Percentiles rank a stretch among this genome's conserved stretches.
Conservation (phyloP, 2,888 invertebrate species). For the Drosophila aldrichi region DNA sequence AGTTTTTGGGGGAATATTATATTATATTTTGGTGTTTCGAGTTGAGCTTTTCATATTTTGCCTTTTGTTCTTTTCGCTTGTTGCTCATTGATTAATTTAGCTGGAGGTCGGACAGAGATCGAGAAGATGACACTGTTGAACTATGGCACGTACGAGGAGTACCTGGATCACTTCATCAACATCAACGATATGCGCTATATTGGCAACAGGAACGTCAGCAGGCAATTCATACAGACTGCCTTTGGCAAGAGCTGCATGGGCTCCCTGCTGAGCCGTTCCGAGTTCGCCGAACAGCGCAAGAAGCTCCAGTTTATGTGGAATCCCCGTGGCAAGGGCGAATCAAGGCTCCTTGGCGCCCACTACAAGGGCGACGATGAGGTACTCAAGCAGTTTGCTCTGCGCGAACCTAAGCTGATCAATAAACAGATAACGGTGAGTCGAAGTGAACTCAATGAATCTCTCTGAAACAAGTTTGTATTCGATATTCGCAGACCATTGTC, state of each 20-base stretch:
- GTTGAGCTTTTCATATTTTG: constrained; percentile 10
- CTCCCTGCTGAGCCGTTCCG: constrained; percentile 37
- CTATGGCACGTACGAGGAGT: constrained; percentile 46
- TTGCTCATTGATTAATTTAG: constrained; percentile 3
- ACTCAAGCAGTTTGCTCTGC: constrained; percentile 43
- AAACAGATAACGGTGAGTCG: constrained; percentile 50
- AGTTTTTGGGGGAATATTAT: constrained; percentile 16
- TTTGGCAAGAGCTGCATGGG: constrained; percentile 45
- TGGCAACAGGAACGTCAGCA: constrained; percentile 26
- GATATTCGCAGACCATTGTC: constrained; percentile 47
- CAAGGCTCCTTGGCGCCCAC: constrained; percentile 28
- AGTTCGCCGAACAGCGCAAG: constrained; percentile 34
- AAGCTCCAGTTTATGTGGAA: constrained; percentile 13
- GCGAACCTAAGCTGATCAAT: constrained; percentile 38
- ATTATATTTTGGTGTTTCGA: constrained; percentile 12
- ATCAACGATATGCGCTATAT: constrained; percentile 47
- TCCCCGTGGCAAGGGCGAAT: constrained; percentile 12
- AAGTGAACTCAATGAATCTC: neutral
- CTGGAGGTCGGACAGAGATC: neutral
- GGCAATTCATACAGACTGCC: constrained; percentile 36
- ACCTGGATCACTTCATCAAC: constrained; percentile 54
- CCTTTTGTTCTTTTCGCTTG: constrained; percentile 2
- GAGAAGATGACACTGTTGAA: constrained; percentile 41
- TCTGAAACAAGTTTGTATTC: neutral
- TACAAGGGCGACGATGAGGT: constrained; percentile 44